These are phyloP conservation scores for Plectus sambesii DNA, from an alignment of 1,140 invertebrate species.

Conservation along the genomic window DNA sequence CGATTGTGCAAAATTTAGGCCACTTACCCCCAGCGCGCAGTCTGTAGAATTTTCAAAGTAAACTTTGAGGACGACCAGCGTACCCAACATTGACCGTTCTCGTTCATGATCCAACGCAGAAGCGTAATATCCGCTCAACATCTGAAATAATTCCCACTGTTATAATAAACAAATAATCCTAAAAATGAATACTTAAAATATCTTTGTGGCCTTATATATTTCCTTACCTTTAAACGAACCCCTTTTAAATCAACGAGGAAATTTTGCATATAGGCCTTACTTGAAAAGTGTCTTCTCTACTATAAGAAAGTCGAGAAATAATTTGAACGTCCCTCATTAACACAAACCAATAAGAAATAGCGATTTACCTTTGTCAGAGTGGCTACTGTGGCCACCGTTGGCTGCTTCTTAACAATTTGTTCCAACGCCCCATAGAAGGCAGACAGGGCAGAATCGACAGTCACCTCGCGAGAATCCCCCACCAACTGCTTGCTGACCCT, in stretches of 20 bases:
- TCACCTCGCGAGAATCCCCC: constrained; percentile 6
- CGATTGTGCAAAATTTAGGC: no score
- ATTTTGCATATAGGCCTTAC: no score
- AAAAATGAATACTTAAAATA: no score
- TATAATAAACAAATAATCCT: no score
- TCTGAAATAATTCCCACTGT: no score
- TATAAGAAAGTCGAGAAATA: no score
- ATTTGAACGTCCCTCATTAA: no score
- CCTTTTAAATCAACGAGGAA: no score
- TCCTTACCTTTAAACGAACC: no score
- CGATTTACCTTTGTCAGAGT: constrained; percentile 35
- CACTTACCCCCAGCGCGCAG: constrained; percentile 28
- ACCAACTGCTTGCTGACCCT: constrained; percentile 18
- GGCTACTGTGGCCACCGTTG: constrained; percentile 33
- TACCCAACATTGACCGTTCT: constrained; percentile 34
- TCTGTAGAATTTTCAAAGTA: constrained; percentile 36
- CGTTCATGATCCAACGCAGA: constrained; percentile 37
- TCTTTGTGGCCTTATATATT: no score
- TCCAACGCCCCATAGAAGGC: no score
- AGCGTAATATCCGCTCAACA: constrained; percentile 35
- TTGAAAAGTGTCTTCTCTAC: no score
- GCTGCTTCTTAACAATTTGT: constrained; percentile 31
- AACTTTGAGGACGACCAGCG: constrained; percentile 34
- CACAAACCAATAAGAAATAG: neutral
- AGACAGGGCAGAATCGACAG: neutral